phyloP scores from a whole-genome alignment of 2,113 vertebrate genomes.

The Campylomormyrus tamandua region DNA sequence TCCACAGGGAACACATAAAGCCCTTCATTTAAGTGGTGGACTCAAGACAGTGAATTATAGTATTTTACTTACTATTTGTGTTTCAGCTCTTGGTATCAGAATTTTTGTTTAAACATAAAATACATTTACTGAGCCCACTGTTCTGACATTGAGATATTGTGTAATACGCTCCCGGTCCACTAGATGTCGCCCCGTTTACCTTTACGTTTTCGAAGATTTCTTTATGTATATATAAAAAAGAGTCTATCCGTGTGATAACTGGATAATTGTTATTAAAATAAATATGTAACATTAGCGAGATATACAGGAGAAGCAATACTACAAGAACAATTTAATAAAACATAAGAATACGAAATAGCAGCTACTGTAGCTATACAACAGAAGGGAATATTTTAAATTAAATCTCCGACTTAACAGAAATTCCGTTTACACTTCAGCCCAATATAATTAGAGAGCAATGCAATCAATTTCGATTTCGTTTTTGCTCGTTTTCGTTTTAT shows the following conservation, averaged over 20 bases:
- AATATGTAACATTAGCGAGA: not conserved
- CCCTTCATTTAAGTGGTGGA: not conserved
- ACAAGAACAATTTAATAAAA: not conserved
- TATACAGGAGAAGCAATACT: not conserved
- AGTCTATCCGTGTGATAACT: not conserved
- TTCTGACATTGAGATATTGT: not conserved
- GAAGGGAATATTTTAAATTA: not conserved
- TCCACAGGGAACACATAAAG: not conserved
- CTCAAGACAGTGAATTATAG: not conserved
- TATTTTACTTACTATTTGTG: not conserved
- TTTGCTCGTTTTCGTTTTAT: not conserved
- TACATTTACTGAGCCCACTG: not conserved
- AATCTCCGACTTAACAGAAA: not conserved
- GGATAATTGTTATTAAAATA: not conserved
- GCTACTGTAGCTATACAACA: not conserved
- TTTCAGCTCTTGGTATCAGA: not conserved
- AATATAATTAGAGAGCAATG: not conserved
- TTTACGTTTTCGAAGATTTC: not conserved
- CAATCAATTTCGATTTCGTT: not conserved
- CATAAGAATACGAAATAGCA: not conserved
- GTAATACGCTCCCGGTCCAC: not conserved
- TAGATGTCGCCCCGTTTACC: constrained; percentile 8
- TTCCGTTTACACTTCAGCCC: not conserved
- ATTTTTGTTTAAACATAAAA: not conserved
- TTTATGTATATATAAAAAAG: not conserved